These are phyloP conservation scores for Neolamprologus caudopunctatus DNA, from an alignment of 2,113 vertebrate genomes.

Conservation along the genomic window DNA sequence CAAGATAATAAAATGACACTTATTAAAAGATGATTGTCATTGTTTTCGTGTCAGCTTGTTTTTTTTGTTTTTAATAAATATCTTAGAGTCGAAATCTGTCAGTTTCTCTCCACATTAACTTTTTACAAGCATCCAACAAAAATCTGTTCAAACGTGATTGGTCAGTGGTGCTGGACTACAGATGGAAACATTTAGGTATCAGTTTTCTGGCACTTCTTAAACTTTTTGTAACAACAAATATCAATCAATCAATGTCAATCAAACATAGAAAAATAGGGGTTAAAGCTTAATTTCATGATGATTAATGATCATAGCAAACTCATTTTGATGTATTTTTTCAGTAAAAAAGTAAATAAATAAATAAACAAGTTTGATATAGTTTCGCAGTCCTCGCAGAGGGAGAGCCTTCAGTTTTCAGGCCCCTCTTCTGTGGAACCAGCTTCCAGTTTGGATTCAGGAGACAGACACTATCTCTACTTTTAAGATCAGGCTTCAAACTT, in stretches of 20 bases:
- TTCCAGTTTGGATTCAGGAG: too few species aligned
- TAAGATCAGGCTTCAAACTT: too few species aligned
- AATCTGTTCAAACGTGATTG: not conserved
- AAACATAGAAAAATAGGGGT: not conserved
- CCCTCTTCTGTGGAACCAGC: too few species aligned
- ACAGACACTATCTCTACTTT: too few species aligned
- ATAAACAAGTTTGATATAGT: not conserved
- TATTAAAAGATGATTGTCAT: not conserved
- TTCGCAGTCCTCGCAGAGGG: rapidly evolving
- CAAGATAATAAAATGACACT: not conserved
- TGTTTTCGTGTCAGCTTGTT: rapidly evolving
- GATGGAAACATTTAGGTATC: not conserved
- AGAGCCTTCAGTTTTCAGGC: too few species aligned
- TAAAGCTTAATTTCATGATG: not conserved
- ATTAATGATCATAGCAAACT: not conserved
- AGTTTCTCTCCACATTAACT: not conserved
- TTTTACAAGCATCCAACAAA: not conserved
- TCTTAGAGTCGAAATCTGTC: rapidly evolving
- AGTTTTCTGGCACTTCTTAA: rapidly evolving
- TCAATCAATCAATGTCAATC: not conserved
- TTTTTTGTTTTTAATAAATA: not conserved
- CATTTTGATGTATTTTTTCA: not conserved
- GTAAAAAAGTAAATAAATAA: not conserved
- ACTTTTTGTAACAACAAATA: not conserved
- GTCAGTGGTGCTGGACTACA: rapidly evolving